Base-by-base conservation (phyloP, 2,113 vertebrate species). In the Sander vitreus region DNA sequence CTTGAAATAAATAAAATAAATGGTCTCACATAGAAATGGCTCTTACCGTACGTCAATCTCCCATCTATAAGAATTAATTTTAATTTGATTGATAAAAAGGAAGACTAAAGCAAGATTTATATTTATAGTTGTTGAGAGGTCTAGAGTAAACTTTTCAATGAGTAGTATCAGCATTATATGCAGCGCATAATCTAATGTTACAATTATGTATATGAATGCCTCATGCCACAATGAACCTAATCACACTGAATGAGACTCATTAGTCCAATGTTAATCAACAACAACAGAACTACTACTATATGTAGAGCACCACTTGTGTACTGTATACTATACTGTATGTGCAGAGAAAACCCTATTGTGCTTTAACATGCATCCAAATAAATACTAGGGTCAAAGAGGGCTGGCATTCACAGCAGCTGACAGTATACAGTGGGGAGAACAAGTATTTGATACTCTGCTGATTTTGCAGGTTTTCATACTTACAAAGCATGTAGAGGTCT, bases 241-340 rank as follows among this genome's bases (percentile, higher is more conserved):
- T 77, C 36, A 71, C 23, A 39, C 21, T 43, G 23, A 71, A 27
- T 48, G 25, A 50, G 27, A 45, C n/a, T 33, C 27, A 66, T 79
- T 36, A 48, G 0, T 65, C 19, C 23, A 55, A 59, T 74, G 64
- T 43, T 39, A 25, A 25, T 25, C 25, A 25, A 25, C 25, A 25
- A 25, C 25, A 25, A 25, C 25, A 25, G 25, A 39, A 39, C 36
- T 39, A 39, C 36, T 39, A 39, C 8, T 39, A 39, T 39, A 9
- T 39, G 36, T 39, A 39, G 36, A 9, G 8, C 36, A 39, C 36
- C 36, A 39, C 36, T 9, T 39, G 36, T 39, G 10, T 9, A 39
- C 8, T 39, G 36, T 39, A 9, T 39, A 9, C 30, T 30, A 30
- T 30, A 15, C 19, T 63, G 43, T 10, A 19, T 57, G 51, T 65